Evolutionary conservation across 2,888 invertebrate species (phyloP), one percentile per base, ranked within the genome.

Genomic region (Shargacucullia verbasci): DNA sequence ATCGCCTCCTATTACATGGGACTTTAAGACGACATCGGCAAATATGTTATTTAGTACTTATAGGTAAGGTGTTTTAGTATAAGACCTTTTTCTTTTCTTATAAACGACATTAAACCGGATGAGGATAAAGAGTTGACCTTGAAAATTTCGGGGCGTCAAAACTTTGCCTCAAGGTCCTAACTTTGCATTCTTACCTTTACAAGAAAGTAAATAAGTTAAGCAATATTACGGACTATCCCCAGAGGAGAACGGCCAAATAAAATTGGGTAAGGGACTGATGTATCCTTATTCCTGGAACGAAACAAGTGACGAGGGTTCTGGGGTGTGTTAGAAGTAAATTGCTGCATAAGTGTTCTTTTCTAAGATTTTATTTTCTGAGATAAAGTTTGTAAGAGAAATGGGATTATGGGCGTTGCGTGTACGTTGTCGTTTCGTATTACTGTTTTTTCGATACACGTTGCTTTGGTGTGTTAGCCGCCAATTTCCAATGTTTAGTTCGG

Each of bases 291-390:
- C 29, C 33, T 49, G 38, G 41, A 55, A 66, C 8, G 46, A 39
- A 58, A 20, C 43, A 20, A 15, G 45, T 59, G 56, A 70, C 35
- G 50, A 60, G 57, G 66, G 61, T 70, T 48, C 37, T 35, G 65
- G 52, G 29, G 29, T 9, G 5, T 53, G 0, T 43, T 2, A 27
- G 37, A 46, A 38, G 31, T 38, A 40, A 13, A 20, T 48, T 35
- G 20, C 11, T 37, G 31, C 39, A 25, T 35, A 43, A 33, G 27
- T 38, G 25, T 13, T 25, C 31, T 29, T 39, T 59, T 11, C 27
- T n/a, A 35, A 15, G 20, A 25, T 31, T 40, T 35, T 45, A 11
- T 39, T 27, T 20, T 20, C 20, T 20, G 2, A 2, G 20, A 20
- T 20, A 20, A 20, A 20, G 20, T 20, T 20, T n/a, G n/a, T n/a